These are phyloP conservation scores for Pelobates cultripes DNA, from an alignment of 2,797 vertebrate species.

Conservation along the genomic window DNA sequence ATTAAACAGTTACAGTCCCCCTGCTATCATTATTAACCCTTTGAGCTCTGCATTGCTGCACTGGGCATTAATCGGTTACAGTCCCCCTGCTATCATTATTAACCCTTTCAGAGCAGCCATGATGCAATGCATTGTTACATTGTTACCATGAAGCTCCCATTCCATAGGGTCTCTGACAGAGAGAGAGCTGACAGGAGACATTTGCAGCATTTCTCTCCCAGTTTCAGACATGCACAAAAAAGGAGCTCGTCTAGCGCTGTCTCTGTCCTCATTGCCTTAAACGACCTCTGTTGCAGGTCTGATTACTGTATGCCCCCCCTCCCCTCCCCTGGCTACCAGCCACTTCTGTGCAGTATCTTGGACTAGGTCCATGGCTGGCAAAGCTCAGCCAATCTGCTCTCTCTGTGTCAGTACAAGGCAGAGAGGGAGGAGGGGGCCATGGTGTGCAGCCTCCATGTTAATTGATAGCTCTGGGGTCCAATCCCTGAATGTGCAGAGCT, in stretches of 20 bases:
- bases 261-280: conserved; percentile 69
- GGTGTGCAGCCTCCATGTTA: background rate
- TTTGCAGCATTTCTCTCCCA: conserved; percentile 17
- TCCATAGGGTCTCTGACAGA: no score
- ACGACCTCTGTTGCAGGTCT: conserved; percentile 74
- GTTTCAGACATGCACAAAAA: conserved; percentile 60
- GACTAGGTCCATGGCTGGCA: conserved; percentile 59
- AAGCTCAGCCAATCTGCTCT: conserved; percentile 59
- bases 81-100: no score
- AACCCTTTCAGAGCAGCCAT: no score
- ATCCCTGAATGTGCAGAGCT: conserved; percentile 31
- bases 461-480: conserved; percentile 49
- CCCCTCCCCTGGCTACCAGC: conserved; percentile 57
- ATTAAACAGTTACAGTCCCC: no score
- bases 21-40: no score
- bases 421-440: background rate
- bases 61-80: no score
- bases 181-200: no score
- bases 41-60: no score
- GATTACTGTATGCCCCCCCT: conserved; percentile 67
- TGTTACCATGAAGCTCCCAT: no score
- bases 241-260: conserved; percentile 51
- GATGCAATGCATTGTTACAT: no score
- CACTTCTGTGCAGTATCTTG: conserved; percentile 63
- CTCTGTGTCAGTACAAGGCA: background rate